A percentile compares a stretch with the other conserved stretches of the same genome.
These are phyloP conservation scores for Drosophila nikananu DNA, from an alignment of 1,140 invertebrate species.

Conservation along the genomic window DNA sequence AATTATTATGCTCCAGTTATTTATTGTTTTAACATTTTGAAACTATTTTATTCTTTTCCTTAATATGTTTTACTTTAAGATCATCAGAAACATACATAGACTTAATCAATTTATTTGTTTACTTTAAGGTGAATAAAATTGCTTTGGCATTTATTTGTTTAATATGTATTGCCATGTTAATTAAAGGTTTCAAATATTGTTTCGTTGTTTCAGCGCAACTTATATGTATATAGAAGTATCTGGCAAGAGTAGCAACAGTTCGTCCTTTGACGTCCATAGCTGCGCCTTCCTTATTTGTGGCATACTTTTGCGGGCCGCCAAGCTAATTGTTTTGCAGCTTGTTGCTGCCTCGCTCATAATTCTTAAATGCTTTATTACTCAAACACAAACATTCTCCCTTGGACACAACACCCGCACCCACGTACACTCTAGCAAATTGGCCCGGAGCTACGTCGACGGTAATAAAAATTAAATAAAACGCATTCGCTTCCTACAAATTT, in stretches of 20 bases:
- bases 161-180: no score
- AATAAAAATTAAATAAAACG: slow-evolving; percentile 69
- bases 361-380: slow-evolving; percentile 65
- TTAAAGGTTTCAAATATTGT: no score
- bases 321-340: slow-evolving; percentile 63
- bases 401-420: slow-evolving; percentile 27
- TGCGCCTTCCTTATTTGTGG: slow-evolving; percentile 29
- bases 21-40: neutral
- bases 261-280: neutral
- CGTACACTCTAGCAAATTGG: slow-evolving; percentile 40
- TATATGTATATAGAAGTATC: neutral
- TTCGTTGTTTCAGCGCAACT: neutral
- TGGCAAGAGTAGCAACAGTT: slow-evolving; percentile 4
- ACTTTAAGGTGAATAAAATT: neutral
- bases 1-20: neutral
- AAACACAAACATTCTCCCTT: slow-evolving; percentile 40
- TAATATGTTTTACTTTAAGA: neutral
- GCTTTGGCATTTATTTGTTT: neutral
- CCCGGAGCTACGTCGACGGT: slow-evolving; percentile 35
- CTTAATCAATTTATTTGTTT: no score
- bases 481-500: slow-evolving; percentile 65
- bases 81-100: neutral
- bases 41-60: neutral
- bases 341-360: slow-evolving; percentile 54
- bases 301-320: slow-evolving; percentile 47